Evolutionary conservation across 2,888 invertebrate species (phyloP), one percentile per base, ranked within the genome.

Genomic region (Lithosia quadra): DNA sequence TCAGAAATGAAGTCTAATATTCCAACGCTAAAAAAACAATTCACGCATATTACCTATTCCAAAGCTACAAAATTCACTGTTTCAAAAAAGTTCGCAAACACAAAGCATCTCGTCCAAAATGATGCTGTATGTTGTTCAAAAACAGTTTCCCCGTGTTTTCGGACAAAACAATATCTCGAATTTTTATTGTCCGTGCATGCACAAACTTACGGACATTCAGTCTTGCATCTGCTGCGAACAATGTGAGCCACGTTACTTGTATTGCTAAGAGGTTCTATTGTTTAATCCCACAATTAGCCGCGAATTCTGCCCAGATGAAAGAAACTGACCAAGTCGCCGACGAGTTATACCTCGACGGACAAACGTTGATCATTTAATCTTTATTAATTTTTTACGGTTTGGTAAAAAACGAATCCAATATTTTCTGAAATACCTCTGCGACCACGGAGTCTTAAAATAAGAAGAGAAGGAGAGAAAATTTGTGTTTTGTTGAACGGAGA

Each of bases 251-350:
- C 86, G 87, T 86, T 85, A 87, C 87, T 89, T 88, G 86, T 89
- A 84, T 86, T 86, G 90, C 91, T 92, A 92, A 94, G 93, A 94
- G 94, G 90, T 92, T 92, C 94, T 93, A 94, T 94, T 94, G 94
- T 94, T 94, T 94, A 94, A 94, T 94, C 90, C 88, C 89, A 91
- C 93, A 94, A 94, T 94, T 94, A 89, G 89, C 89, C 89, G 88
- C 84, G 92, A 90, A 92, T 91, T 91, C 91, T 86, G 83, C 88
- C 76, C 86, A 90, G 87, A 89, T 90, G 92, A 88, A 94, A 94
- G 94, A 94, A 92, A 90, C 94, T 93, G 94, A 92, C 94, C 94
- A 93, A 93, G 93, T 92, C 91, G 87, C 85, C 82, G 78, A 69
- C 75, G 70, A 43, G 33, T 60, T 76, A 43, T 74, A 86, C 74